Percentiles rank a stretch among this genome's conserved stretches.
Conservation (phyloP, 2,113 vertebrate species). For the Daboia siamensis region DNA sequence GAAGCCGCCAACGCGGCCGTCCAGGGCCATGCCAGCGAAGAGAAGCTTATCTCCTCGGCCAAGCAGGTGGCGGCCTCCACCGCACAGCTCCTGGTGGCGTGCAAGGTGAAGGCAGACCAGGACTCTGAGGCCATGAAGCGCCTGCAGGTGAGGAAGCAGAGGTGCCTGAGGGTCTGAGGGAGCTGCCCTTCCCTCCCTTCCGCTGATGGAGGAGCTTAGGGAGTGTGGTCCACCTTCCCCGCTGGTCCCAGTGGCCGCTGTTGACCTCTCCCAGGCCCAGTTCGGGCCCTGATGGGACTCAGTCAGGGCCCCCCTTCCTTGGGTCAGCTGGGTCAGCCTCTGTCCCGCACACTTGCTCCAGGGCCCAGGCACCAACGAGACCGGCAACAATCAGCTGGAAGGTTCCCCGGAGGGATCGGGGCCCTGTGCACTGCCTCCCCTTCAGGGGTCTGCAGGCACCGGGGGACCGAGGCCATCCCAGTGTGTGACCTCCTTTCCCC, state of each 20-base stretch:
- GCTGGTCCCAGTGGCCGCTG: background rate
- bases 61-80: slow-evolving; percentile 96
- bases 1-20: slow-evolving; percentile 92
- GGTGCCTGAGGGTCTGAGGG: too few species aligned
- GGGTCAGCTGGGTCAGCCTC: background rate
- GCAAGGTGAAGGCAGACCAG: slow-evolving; percentile 97
- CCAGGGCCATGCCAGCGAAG: slow-evolving; percentile 92
- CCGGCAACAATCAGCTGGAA: background rate
- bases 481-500: background rate
- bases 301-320: background rate
- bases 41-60: slow-evolving; percentile 94
- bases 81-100: slow-evolving; percentile 93
- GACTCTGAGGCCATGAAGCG: slow-evolving; percentile 98
- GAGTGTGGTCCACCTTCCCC: background rate
- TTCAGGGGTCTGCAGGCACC: background rate
- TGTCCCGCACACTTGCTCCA: background rate
- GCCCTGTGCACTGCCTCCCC: background rate
- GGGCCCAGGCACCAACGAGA: background rate
- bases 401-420: background rate
- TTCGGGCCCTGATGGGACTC: background rate
- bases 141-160: slow-evolving; percentile 79
- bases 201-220: background rate
- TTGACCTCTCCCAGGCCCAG: background rate
- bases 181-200: background rate
- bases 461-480: fast-evolving